phyloP scores from a whole-genome alignment of 2,113 vertebrate species.

The Burhinus oedicnemus region DNA sequence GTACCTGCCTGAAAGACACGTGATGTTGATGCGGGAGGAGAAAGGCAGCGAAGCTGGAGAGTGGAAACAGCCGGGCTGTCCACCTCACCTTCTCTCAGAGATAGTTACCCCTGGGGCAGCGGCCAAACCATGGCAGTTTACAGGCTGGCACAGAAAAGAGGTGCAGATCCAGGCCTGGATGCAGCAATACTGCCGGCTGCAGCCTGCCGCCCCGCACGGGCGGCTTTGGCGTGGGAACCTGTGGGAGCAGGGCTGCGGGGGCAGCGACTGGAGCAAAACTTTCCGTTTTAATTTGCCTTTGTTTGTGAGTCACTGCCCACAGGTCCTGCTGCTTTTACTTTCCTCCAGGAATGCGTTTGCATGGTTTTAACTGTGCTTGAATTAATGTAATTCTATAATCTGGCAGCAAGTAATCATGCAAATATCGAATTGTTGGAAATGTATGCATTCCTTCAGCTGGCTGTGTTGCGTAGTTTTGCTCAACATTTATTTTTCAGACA shows the following conservation, averaged over 20 bases:
- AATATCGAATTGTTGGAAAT: not conserved
- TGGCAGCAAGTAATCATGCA: not conserved
- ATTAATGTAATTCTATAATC: not conserved
- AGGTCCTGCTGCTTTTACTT: slow-evolving; percentile 32
- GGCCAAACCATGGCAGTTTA: not conserved
- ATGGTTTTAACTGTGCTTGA: not conserved
- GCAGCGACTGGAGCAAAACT: not conserved
- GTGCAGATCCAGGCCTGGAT: not conserved
- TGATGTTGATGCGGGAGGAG: not conserved
- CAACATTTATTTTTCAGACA: not conserved
- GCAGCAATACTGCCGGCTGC: not conserved
- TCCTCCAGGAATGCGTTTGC: not conserved
- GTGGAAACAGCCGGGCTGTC: not conserved
- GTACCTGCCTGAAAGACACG: not conserved
- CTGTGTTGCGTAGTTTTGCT: not conserved
- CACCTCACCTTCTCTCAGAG: not conserved
- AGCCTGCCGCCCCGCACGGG: not conserved
- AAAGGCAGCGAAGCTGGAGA: not conserved
- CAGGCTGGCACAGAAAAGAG: not conserved
- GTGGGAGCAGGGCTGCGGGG: not conserved
- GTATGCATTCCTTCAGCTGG: not conserved
- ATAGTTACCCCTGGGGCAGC: not conserved
- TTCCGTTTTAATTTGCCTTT: not conserved
- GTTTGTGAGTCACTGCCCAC: slow-evolving; percentile 6
- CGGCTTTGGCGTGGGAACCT: not conserved